A percentile compares a stretch with the other conserved stretches of the same genome.
Conservation (phyloP, 2,888 invertebrate species). For the Eumacrocentrus americanus region DNA sequence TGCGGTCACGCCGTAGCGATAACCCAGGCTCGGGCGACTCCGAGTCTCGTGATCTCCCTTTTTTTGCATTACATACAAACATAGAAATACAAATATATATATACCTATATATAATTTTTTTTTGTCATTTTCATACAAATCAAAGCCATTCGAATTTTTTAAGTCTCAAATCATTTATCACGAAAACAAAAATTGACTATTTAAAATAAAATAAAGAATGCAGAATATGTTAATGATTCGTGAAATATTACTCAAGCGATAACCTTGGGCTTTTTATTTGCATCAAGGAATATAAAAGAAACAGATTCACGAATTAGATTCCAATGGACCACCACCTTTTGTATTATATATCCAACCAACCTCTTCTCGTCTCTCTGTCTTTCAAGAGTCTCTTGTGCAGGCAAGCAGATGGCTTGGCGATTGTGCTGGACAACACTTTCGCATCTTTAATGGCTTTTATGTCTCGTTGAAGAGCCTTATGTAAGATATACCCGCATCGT, state of each 20-base stretch:
- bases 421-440: conserved; percentile 8
- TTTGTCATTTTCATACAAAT: not conserved
- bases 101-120: not conserved
- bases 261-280: not conserved
- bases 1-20: conserved; percentile 39
- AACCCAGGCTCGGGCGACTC: conserved; percentile 30
- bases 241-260: not conserved
- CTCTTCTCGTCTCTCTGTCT: not conserved
- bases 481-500: conserved; percentile 38
- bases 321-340: conserved; percentile 12
- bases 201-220: no score
- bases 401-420: not conserved
- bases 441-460: not conserved
- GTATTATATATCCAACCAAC: not conserved
- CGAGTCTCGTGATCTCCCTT: conserved; percentile 7
- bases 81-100: not conserved
- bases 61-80: no score
- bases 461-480: conserved; percentile 8
- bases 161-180: no score
- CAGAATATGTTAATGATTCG: no score
- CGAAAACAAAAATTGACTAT: no score
- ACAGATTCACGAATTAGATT: conserved; percentile 39
- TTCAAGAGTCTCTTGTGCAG: not conserved
- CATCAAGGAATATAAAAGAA: conserved; percentile 12
- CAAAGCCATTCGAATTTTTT: no score